Evolutionary conservation across 1,140 invertebrate genomes (phyloP), one percentile per base, ranked within the genome.

Genomic region (Cepaea nemoralis): DNA sequence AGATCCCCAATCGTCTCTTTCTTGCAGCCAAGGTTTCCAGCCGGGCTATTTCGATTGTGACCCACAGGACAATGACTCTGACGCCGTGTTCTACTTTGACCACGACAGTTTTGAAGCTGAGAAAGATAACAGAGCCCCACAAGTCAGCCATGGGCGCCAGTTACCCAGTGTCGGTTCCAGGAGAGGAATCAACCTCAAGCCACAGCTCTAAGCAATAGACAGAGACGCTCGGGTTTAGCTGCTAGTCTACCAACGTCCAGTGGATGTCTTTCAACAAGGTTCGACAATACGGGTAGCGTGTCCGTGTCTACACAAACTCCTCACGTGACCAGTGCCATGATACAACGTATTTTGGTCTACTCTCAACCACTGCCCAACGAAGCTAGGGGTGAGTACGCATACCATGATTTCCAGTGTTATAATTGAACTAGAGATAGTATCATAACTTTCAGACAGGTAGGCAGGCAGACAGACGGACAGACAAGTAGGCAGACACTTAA

Each of bases 261-360:
- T n/a, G 42, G 45, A 16, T 27, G 24, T 39, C 39, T 37, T n/a
- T 39, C 39, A 16, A 37, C 45, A 0, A 16, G n/a, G 31, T 35
- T 39, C 16, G 19, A 3, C 19, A 42, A 8, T 31, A 63, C 22
- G 24, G 1, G 45, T 27, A 39, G 33, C 6, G 75, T 77, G 8
- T 77, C 75, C 0, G 75, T 77, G 33, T 55, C 75, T 33, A 77
- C 75, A 39, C 75, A 77, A 33, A 77, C 75, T 12, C 75, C 75
- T 16, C 75, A 77, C 37, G 35, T n/a, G 48, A 50, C 75, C 59
- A 63, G 50, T 35, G 24, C 39, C 8, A 19, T 77, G 5, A 77
- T 77, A 37, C 48, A 66, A 22, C 27, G 66, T 19, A 59, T 77
- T 22, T 12, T 77, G 3, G 39, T 6, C 33, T 63, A 31, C 0